phyloP scores from a whole-genome alignment of 2,113 vertebrate species.

The Anolis sagrei region DNA sequence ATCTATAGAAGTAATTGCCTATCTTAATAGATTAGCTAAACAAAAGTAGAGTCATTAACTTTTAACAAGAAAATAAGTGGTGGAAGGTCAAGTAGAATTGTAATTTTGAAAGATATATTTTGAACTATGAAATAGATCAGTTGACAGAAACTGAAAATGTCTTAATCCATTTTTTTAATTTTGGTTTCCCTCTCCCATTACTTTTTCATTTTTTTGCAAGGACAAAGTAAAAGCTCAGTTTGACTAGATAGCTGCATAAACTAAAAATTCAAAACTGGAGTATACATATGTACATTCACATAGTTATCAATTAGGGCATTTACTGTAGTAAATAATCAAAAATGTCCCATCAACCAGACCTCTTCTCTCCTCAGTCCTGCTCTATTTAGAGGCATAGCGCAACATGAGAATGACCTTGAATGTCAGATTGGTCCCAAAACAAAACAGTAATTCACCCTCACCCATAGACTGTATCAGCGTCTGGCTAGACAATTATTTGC shows the following conservation, averaged over 20 bases:
- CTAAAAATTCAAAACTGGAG: no score
- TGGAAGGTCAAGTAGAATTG: not conserved
- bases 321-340: not conserved
- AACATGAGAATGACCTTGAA: not conserved
- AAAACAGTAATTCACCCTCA: no score
- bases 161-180: not conserved
- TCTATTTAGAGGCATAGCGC: not conserved
- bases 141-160: not conserved
- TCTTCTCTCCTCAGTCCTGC: no score
- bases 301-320: not conserved
- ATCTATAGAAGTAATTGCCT: no score
- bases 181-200: no score
- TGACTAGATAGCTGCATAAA: not conserved
- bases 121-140: not conserved
- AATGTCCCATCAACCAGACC: not conserved
- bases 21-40: not conserved
- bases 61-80: not conserved
- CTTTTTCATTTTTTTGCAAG: no score
- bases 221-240: not conserved
- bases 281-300: no score
- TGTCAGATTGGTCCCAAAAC: not conserved
- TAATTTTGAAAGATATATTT: no score
- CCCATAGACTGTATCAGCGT: no score
- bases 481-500: no score
- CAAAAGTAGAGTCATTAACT: not conserved